Percentiles rank a stretch among this genome's conserved stretches.
Conservation (phyloP, 1,140 invertebrate genomes). For the Rhagoletis zephyria region DNA sequence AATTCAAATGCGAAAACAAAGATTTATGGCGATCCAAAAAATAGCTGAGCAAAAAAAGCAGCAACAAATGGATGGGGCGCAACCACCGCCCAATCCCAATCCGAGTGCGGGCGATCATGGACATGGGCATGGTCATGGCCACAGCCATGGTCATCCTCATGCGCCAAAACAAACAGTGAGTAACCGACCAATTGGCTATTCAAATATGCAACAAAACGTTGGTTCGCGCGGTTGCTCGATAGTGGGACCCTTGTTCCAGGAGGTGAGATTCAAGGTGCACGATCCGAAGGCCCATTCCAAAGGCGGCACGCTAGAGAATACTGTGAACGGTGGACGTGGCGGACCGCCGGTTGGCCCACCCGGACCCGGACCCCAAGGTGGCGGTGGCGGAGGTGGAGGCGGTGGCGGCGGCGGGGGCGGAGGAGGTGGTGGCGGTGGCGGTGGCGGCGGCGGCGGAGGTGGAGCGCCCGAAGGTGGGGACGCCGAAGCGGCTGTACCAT, state of each 20-base stretch:
- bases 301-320: conserved; percentile 90
- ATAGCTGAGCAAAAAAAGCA: conserved; percentile 91
- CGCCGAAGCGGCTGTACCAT: conserved; percentile 80
- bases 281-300: conserved; percentile 93
- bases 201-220: conserved; percentile 74
- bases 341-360: conserved; percentile 78
- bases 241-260: conserved; percentile 87
- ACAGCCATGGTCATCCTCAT: conserved; percentile 74
- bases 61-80: conserved; percentile 78
- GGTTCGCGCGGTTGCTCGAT: conserved; percentile 77
- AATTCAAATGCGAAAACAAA: conserved; percentile 94
- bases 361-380: conserved; percentile 64
- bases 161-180: conserved; percentile 74
- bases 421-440: conserved; percentile 76
- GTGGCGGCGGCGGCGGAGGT: conserved; percentile 77
- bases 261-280: conserved; percentile 94
- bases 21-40: conserved; percentile 89
- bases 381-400: not conserved
- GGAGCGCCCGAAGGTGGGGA: conserved; percentile 76
- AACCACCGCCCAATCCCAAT: conserved; percentile 75
- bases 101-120: conserved; percentile 73
- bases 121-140: conserved; percentile 74
- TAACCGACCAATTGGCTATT: conserved; percentile 74
- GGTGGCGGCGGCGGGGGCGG: conserved; percentile 62
- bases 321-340: conserved; percentile 84